Percentiles rank a stretch among this genome's conserved stretches.
phyloP scores from a whole-genome alignment of 2,113 vertebrate species.

The Bothrops jararaca region DNA sequence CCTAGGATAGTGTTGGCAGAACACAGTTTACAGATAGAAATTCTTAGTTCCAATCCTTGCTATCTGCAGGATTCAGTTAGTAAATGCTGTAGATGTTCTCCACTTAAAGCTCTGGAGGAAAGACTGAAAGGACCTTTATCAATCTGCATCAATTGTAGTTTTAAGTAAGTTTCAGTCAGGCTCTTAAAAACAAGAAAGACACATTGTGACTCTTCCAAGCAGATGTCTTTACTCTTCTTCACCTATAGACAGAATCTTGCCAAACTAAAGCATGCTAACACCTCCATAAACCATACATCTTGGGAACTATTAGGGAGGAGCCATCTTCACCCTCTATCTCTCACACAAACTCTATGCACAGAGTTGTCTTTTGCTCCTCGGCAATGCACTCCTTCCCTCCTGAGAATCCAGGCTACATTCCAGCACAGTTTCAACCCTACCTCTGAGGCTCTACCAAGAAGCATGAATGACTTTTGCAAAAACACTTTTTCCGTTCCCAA shows the following conservation, averaged over 20 bases:
- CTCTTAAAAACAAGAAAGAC: too few species aligned
- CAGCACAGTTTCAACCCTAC: neutral
- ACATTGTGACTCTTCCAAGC: too few species aligned
- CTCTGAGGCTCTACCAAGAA: neutral
- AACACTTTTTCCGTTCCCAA: neutral
- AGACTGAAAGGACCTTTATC: neutral
- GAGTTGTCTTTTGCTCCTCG: neutral
- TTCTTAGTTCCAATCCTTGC: neutral
- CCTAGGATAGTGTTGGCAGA: neutral
- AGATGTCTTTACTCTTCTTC: too few species aligned
- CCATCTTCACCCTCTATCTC: too few species aligned
- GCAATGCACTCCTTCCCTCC: neutral
- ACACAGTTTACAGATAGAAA: neutral
- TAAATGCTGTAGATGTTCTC: neutral
- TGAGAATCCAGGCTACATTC: neutral
- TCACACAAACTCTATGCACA: too few species aligned
- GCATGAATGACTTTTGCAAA: neutral
- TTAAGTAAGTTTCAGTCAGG: neutral
- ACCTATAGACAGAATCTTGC: too few species aligned
- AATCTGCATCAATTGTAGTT: neutral
- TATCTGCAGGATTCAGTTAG: neutral
- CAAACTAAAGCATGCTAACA: too few species aligned
- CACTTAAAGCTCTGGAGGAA: neutral
- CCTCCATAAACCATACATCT: too few species aligned
- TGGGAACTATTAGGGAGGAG: too few species aligned